Conservation (phyloP, 2,113 vertebrate species). For the Pseudois nayaur region DNA sequence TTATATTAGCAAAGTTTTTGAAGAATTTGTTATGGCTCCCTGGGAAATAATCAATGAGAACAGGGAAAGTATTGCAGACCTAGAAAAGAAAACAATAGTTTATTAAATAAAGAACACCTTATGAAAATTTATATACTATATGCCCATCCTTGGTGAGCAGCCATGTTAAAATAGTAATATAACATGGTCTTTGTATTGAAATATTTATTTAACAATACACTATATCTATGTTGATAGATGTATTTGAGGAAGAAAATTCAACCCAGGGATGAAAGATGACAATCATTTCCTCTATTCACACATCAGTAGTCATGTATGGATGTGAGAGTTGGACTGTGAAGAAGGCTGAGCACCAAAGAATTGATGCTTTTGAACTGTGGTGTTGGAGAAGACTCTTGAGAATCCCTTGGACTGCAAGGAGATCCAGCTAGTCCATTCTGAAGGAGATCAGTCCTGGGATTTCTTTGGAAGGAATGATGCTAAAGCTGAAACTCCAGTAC, state of each 20-base stretch:
- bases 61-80: slow-evolving; percentile 84
- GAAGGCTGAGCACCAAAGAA: too few relatives aligned
- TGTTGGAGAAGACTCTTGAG: too few relatives aligned
- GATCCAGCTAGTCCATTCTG: too few relatives aligned
- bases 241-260: not conserved
- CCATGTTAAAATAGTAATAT: not conserved
- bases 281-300: not conserved
- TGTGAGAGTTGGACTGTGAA: too few relatives aligned
- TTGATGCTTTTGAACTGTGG: too few relatives aligned
- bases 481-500: too few relatives aligned
- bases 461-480: too few relatives aligned
- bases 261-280: not conserved
- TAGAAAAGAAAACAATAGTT: slow-evolving; percentile 44
- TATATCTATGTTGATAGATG: not conserved
- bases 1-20: not conserved
- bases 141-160: not conserved
- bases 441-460: too few relatives aligned
- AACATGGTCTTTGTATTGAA: not conserved
- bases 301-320: not conserved
- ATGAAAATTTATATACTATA: not conserved
- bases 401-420: too few relatives aligned
- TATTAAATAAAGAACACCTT: not conserved
- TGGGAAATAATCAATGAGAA: slow-evolving; percentile 79
- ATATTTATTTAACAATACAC: not conserved
- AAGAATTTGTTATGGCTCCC: slow-evolving; percentile 74